Evolutionary conservation across 2,888 invertebrate species (phyloP).

Genomic region (Leucophenga montana): DNA sequence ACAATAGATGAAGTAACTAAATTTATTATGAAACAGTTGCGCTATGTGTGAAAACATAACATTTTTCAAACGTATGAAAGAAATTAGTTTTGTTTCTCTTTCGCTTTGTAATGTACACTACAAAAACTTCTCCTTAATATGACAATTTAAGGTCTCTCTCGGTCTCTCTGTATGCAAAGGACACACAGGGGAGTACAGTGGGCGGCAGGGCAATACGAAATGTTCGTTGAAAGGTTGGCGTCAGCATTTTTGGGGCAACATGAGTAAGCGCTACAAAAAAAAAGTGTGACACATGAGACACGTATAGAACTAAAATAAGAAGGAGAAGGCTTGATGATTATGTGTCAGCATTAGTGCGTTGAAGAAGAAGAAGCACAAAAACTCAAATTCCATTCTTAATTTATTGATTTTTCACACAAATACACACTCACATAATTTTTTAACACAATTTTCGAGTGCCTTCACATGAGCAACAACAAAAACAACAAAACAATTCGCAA

Average conservation of each 20-base stretch:
- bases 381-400: slow-evolving; percentile 10
- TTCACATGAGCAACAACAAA: slow-evolving; percentile 53
- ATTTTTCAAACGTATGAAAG: no score
- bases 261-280: slow-evolving; percentile 1
- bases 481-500: slow-evolving; percentile 34
- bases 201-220: background rate
- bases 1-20: background rate
- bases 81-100: no score
- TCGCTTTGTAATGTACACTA: no score
- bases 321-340: slow-evolving; percentile 1
- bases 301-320: background rate
- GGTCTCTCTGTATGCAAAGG: background rate
- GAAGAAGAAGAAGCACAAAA: background rate
- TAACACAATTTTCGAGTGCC: slow-evolving; percentile 47
- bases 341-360: slow-evolving; percentile 5
- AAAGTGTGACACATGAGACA: background rate
- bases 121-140: background rate
- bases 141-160: no score
- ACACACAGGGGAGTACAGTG: background rate
- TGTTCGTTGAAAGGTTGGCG: background rate
- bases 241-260: slow-evolving; percentile 3
- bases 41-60: no score
- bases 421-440: slow-evolving; percentile 47
- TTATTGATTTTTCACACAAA: slow-evolving; percentile 27
- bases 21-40: no score